Evolutionary conservation across 1,140 invertebrate species (phyloP), one percentile per base, ranked within the genome.

Genomic region (Procambarus virginalis): DNA sequence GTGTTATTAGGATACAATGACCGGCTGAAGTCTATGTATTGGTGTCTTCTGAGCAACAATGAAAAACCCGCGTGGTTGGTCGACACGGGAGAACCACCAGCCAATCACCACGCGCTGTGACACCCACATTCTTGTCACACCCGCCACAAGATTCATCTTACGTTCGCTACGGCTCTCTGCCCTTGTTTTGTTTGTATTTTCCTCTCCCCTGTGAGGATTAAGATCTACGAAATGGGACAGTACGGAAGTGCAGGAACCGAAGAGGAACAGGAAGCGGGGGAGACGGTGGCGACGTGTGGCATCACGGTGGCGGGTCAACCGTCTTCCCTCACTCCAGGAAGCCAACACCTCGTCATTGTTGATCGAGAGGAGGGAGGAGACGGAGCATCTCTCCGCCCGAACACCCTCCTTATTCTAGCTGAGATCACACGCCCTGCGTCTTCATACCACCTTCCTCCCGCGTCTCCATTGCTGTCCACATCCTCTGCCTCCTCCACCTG

Each of bases 321-420:
- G 48, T 78, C 77, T 78, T 78, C 20, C 20, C 10, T 78, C 46
- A 49, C 77, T 78, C 45, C 46, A 78, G 77, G 22, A 78, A 78
- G 77, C 12, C 51, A 78, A 78, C 20, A 78, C 20, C 77, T 78
- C 77, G 77, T 49, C 77, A 78, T 46, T 78, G 77, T 78, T 78
- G 77, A 78, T 51, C 77, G 77, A 49, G 77, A 78, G 46, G 49
- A 17, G 77, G 22, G 46, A 20, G 77, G 51, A 12, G 46, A 51
- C 46, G 77, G 77, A 78, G 51, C 46, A 51, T 46, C 77, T 49
- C 46, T 9, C 34, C 34, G 34, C 34, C 34, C 34, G 34, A 34
- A 34, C 34, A 34, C 34, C 34, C 34, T 34, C 34, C 34, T 34
- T 34, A 34, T 34, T 34, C 34, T 34, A 34, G 34, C 34, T 34